A percentile compares a stretch with the other conserved stretches of the same genome.
phyloP scores from a whole-genome alignment of 2,113 vertebrate species.

The Falco punctatus region DNA sequence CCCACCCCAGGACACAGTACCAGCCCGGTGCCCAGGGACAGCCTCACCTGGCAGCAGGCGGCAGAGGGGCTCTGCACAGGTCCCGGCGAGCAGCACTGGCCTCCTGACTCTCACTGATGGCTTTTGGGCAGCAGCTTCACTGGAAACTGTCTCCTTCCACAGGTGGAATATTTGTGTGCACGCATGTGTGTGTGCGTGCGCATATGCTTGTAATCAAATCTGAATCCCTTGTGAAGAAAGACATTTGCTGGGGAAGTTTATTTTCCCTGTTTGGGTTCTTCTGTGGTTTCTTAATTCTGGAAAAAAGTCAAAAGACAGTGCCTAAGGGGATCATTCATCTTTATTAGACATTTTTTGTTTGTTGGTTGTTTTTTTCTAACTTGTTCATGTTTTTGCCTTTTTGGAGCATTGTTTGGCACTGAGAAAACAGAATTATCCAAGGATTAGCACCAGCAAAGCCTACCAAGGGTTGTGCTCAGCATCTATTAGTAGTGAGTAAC shows the following conservation, averaged over 20 bases:
- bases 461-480: not conserved
- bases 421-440: not conserved
- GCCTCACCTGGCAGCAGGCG: not conserved
- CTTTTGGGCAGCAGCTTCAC: not conserved
- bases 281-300: not conserved
- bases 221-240: not conserved
- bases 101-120: not conserved
- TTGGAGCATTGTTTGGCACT: not conserved
- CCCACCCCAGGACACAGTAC: not conserved
- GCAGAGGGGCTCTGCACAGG: not conserved
- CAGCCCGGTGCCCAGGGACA: fast-evolving
- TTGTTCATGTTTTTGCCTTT: constrained; percentile 10
- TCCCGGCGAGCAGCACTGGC: not conserved
- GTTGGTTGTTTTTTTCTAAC: not conserved
- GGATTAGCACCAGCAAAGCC: not conserved
- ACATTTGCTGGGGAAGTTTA: not conserved
- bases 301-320: not conserved
- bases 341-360: not conserved
- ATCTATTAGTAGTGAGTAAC: not conserved
- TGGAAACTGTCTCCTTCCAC: not conserved
- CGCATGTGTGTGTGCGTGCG: fast-evolving
- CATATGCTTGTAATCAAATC: constrained; percentile 4
- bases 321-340: not conserved
- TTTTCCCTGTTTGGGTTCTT: not conserved
- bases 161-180: not conserved